Evolutionary conservation across 2,113 vertebrate species (phyloP).

Genomic region (Clarias batrachus): DNA sequence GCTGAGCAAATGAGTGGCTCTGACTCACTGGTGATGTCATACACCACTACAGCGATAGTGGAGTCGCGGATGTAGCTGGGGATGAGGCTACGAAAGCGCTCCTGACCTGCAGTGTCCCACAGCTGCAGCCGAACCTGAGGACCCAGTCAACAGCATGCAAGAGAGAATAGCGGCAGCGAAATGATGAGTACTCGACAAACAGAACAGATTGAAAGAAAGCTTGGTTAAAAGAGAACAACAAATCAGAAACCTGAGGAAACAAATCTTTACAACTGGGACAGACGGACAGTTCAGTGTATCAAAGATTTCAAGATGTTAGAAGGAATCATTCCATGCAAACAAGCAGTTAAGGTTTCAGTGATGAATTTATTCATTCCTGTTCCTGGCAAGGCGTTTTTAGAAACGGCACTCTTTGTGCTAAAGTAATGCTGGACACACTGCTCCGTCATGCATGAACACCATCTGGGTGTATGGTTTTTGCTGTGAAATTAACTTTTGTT

Average conservation of each 20-base stretch:
- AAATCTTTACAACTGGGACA: background rate
- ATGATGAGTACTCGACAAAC: conserved; percentile 56
- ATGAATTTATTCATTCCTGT: conserved; percentile 46
- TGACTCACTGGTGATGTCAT: conserved; percentile 85
- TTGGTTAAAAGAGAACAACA: conserved; percentile 35
- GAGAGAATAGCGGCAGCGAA: conserved; percentile 63
- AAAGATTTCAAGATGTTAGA: conserved; percentile 36
- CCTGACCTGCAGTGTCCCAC: conserved; percentile 82
- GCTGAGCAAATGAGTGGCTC: conserved; percentile 61
- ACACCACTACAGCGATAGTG: conserved; percentile 84
- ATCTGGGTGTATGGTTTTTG: conserved; percentile 9
- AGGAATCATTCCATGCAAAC: conserved; percentile 32
- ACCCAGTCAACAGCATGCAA: conserved; percentile 57
- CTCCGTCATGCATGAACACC: background rate
- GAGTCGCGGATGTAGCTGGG: conserved; percentile 85
- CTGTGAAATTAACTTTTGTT: background rate
- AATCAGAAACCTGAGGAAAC: conserved; percentile 52
- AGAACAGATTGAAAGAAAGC: conserved; percentile 48
- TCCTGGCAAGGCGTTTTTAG: conserved; percentile 44
- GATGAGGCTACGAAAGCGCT: conserved; percentile 83
- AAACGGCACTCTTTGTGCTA: conserved; percentile 56
- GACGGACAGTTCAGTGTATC: background rate
- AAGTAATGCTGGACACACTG: conserved; percentile 51
- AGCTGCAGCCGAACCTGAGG: conserved; percentile 80
- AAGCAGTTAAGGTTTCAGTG: conserved; percentile 13